Evolutionary conservation across 2,888 invertebrate species (phyloP), one percentile per base, ranked within the genome.

Genomic region (Xanthia icteritia): DNA sequence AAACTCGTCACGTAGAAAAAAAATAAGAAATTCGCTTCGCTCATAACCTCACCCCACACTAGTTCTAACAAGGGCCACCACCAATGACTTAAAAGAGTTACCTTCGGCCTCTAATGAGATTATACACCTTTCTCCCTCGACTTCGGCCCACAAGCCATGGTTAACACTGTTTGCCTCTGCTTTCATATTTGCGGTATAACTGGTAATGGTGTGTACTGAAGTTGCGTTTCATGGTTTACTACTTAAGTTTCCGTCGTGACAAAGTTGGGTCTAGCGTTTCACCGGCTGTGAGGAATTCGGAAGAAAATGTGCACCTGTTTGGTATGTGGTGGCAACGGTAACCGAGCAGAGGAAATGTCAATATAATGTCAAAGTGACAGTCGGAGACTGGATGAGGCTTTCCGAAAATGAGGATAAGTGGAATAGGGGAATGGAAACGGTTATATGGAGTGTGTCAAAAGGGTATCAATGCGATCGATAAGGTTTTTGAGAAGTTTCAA

Each of bases 11-110:
- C n/a, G 39, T 20, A 20, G 9, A 23, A 13, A 61, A n/a, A 63
- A 0, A n/a, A n/a, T 56, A 27, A 2, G 13, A 58, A 58, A 58
- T 15, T 58, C 80, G 81, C 76, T 69, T 63, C 81, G 56, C 81
- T 20, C 45, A 78, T 77, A 45, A 17, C 65, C 27, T 79, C 68
- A 76, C 61, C 69, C 73, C 69, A 69, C 39, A 79, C 31, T 39
- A 64, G 31, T 77, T 60, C 76, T 87, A 90, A 91, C 90, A 91
- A 92, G 91, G 91, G 89, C 90, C 86, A 85, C 68, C 76, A 74
- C 79, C 85, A 89, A 89, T 92, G 78, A 73, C 73, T 66, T 79
- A 92, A 92, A 92, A 93, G 93, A 92, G 92, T 93, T 92, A 92
- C 89, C 91, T 91, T 86, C 89, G 63, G 73, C 66, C 85, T 81